Conservation (phyloP, 2,113 vertebrate genomes). For the Capricornis sumatraensis region DNA sequence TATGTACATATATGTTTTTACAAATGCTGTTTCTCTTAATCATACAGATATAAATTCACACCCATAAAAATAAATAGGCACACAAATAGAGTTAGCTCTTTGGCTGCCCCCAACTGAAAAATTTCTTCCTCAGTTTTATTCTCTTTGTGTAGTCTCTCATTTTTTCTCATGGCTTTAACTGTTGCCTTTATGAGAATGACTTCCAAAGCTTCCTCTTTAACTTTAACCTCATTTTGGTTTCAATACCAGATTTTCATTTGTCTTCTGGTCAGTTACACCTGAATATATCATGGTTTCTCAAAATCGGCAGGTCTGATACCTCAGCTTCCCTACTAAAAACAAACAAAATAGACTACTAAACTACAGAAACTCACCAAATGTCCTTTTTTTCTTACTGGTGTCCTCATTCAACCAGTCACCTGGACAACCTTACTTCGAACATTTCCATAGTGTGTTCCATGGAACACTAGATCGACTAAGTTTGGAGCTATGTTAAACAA, state of each 20-base stretch:
- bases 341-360: neutral
- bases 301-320: neutral
- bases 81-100: neutral
- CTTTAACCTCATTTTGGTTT: neutral
- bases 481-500: neutral
- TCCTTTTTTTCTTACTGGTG: neutral
- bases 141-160: neutral
- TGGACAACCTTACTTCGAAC: neutral
- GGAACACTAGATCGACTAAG: neutral
- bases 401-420: neutral
- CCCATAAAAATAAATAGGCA: constrained; percentile 1
- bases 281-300: neutral
- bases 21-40: neutral
- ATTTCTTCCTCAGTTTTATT: constrained; percentile 17
- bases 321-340: neutral
- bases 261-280: neutral
- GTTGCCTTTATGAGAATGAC: constrained; percentile 6
- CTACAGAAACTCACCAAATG: neutral
- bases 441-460: neutral
- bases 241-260: neutral
- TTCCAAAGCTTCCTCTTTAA: constrained; percentile 3
- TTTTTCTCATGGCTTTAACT: constrained; percentile 18
- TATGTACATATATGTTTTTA: neutral
- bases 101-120: neutral
- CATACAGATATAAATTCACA: neutral